Evolutionary conservation across 2,797 vertebrate genomes (phyloP).

Genomic region (Ptychadena robeensis): DNA sequence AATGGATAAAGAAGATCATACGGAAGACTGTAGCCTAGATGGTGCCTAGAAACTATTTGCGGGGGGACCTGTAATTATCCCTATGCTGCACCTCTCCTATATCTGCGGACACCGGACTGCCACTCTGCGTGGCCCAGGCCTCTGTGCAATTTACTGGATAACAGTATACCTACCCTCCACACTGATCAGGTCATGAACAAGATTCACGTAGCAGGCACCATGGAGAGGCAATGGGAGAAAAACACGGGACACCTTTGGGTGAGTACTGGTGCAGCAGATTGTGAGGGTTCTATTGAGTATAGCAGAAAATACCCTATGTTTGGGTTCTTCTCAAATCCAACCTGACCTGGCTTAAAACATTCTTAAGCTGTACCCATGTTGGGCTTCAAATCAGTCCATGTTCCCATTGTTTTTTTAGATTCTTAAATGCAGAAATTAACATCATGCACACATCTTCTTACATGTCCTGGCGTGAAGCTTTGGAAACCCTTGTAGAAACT

Average conservation of each 20-base stretch:
- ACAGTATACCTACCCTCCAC: conserved; percentile 71
- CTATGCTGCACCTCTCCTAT: conserved; percentile 6
- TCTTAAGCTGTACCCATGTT: background rate
- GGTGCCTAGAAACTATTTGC: background rate
- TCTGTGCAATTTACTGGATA: conserved; percentile 67
- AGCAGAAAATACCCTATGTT: background rate
- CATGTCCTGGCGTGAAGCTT: too few species aligned
- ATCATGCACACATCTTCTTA: too few species aligned
- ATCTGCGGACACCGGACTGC: conserved; percentile 60
- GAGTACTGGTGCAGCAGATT: conserved; percentile 74
- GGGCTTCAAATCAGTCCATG: too few species aligned
- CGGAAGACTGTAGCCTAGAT: conserved; percentile 29
- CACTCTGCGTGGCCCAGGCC: conserved; percentile 47
- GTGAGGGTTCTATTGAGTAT: background rate
- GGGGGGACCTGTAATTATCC: conserved; percentile 14
- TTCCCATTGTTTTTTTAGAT: background rate
- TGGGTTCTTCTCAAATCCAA: background rate
- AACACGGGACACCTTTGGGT: conserved; percentile 87
- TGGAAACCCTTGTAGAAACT: too few species aligned
- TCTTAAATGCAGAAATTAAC: too few species aligned
- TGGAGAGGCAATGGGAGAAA: conserved; percentile 88
- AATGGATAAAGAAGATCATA: background rate
- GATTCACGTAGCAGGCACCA: conserved; percentile 91
- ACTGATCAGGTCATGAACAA: conserved; percentile 90
- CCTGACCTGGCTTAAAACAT: background rate